Evolutionary conservation across 2,797 vertebrate species (phyloP), one percentile per base, ranked within the genome.

Genomic region (Periparus ater): DNA sequence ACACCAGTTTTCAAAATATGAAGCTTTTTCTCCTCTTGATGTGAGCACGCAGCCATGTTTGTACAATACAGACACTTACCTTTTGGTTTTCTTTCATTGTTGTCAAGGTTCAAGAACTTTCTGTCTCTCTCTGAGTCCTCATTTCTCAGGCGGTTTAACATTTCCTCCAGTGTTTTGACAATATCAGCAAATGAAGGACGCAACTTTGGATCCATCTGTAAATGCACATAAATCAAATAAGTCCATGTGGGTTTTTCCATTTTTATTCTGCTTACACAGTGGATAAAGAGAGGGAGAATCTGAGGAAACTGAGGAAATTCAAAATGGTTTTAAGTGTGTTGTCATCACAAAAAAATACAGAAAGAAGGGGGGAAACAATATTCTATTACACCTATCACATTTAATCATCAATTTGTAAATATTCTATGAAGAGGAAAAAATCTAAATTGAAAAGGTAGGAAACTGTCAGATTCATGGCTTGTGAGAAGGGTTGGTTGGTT

Each of bases 181-280:
- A 98, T 99, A 80, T 99, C 99, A 61, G 96, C 88, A 97, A 99
- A 99, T 17, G 99, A 99, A 38, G 99, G 99, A 81, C 99, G 98
- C 81, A 99, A 95, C 93, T 99, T 99, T 36, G 99, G 99, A 96
- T 99, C 99, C 99, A 99, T 99, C 99, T 99, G 96, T 88, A 47
- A 80, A 96, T 0, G 32, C 11, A 95, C n/a, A 85, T 11, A 73
- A 81, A 77, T 29, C 51, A 82, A 30, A 0, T 36, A 38, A 54
- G 38, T 36, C 79, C 44, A 53, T 0, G 13, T n/a, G 32, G 32
- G 29, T 55, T 86, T 60, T 30, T 40, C 48, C 30, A 45, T 14
- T n/a, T 40, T 38, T 82, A 10, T 22, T 87, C 45, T 72, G 12
- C 21, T 82, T 57, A 66, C 22, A 62, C 9, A 58, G 65, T 2